These are phyloP conservation scores for Oceanites oceanicus DNA, from an alignment of 2,113 vertebrate species.

Conservation along the genomic window DNA sequence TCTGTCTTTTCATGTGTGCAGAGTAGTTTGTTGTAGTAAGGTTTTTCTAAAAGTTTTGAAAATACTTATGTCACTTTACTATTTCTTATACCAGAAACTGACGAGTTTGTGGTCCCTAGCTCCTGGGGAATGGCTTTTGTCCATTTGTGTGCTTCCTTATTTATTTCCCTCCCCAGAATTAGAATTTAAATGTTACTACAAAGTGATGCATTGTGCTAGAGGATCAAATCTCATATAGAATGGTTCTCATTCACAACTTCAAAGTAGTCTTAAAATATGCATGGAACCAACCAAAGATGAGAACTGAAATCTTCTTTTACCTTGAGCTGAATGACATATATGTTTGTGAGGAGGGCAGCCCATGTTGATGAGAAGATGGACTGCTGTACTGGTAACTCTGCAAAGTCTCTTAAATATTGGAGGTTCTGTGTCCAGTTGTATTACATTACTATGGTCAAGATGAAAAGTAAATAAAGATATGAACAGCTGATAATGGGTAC, in stretches of 20 bases:
- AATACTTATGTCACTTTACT: neutral
- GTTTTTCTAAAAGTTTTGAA: neutral
- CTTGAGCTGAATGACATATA: neutral
- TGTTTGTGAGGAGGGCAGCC: neutral
- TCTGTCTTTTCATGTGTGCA: neutral
- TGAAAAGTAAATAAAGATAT: slow-evolving; percentile 39
- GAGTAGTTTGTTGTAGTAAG: neutral
- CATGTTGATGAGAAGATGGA: neutral
- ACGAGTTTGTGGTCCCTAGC: neutral
- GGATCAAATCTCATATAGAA: neutral
- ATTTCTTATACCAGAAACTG: neutral
- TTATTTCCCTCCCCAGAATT: neutral
- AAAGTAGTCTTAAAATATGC: neutral
- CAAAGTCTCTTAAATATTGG: neutral
- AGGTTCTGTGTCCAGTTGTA: neutral
- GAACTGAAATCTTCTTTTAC: neutral
- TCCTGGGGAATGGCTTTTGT: neutral
- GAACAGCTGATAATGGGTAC: neutral
- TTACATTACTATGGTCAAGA: neutral
- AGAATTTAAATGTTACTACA: neutral
- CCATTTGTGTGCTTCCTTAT: neutral
- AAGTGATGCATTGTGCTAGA: neutral
- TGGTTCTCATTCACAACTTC: neutral
- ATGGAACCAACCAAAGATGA: neutral
- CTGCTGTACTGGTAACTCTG: neutral